Evolutionary conservation across 1,140 invertebrate genomes (phyloP), one percentile per base, ranked within the genome.

Genomic region (Leguminivora glycinivorella): DNA sequence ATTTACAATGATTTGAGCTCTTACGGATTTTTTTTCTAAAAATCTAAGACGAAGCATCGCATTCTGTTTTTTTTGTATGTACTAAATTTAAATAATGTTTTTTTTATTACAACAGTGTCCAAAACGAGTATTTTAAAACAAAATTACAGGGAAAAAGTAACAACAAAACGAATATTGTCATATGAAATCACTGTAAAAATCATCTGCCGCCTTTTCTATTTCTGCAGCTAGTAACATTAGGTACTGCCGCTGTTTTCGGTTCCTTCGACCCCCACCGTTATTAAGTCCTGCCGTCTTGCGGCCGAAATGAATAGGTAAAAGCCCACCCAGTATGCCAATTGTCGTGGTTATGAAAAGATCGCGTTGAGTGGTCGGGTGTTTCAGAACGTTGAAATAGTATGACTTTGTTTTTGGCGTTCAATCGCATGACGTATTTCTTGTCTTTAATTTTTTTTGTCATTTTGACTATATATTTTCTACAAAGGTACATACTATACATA

Each of bases 271-370:
- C 81, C 83, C 82, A 79, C 83, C 75, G 80, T 89, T 91, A 89
- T 89, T 88, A 88, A 89, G 86, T 85, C 82, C 83, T 76, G 77
- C 75, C 83, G 81, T 87, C 89, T 89, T 89, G 85, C 87, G 83
- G 87, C 85, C 87, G 84, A 86, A 89, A 87, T 89, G 85, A 89
- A 89, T 88, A 87, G 87, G 82, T 85, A 87, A 89, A 89, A 88
- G 83, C 79, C 72, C 77, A 72, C 79, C 79, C 79, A 78, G 82
- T 79, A 82, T 83, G 79, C 81, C 83, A 85, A 83, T 85, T 91
- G 87, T 89, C 85, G 85, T 85, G 83, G 84, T 83, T 85, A 85
- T 89, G 85, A 89, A 89, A 88, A 83, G 83, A 91, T 84, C 83
- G 68, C 12, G n/a, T 83, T 58, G 52, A 56, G 69, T 58, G 17